A percentile compares a stretch with the other conserved stretches of the same genome.
Conservation (phyloP, 2,797 vertebrate genomes). For the Alexandromys oeconomus region DNA sequence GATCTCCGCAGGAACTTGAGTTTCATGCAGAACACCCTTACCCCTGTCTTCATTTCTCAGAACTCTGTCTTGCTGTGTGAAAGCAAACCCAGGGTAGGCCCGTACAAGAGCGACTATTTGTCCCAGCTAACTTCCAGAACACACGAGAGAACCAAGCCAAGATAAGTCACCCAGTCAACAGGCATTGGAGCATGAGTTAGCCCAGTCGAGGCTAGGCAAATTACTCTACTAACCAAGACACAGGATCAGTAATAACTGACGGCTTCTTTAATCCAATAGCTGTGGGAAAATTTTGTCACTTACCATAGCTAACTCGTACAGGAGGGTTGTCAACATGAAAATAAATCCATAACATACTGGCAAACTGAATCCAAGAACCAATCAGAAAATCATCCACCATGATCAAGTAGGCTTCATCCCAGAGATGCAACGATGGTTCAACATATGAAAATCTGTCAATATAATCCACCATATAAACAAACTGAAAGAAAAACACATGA, state of each 20-base stretch:
- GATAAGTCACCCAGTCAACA: not conserved
- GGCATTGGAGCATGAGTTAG: not conserved
- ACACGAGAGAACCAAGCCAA: not conserved
- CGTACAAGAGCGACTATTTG: not conserved
- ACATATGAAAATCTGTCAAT: too few relatives aligned
- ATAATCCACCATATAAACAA: too few relatives aligned
- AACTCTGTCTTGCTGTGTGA: not conserved
- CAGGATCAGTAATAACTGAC: not conserved
- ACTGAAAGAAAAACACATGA: too few relatives aligned
- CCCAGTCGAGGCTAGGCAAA: not conserved
- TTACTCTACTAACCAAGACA: not conserved
- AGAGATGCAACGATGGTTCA: too few relatives aligned
- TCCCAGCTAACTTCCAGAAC: not conserved
- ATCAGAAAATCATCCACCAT: too few relatives aligned
- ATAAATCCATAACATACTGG: not conserved
- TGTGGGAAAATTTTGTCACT: not conserved
- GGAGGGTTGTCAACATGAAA: not conserved
- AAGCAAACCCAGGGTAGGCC: not conserved
- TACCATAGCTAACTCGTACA: not conserved
- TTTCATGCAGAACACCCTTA: not conserved
- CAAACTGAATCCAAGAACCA: too few relatives aligned
- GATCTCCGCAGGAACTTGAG: not conserved
- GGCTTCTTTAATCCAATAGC: slow-evolving; percentile 21
- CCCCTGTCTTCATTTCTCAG: not conserved
- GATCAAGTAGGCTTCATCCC: too few relatives aligned